These are phyloP conservation scores for Hiodon tergisus DNA, from an alignment of 2,113 vertebrate species.

Conservation along the genomic window DNA sequence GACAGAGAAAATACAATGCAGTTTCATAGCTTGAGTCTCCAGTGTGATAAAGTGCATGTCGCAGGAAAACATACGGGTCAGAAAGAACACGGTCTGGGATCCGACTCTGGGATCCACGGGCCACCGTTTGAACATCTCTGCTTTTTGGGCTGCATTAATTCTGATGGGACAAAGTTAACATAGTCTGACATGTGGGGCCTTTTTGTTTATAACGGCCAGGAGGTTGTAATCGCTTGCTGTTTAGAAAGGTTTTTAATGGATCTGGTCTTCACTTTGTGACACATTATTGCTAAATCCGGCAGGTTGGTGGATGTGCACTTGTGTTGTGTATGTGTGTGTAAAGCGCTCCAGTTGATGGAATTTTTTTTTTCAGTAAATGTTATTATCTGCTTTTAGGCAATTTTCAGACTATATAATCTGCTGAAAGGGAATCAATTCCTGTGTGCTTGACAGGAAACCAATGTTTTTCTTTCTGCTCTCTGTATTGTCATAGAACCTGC, in stretches of 20 bases:
- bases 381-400: conserved; percentile 18
- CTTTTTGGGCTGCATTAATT: conserved; percentile 13
- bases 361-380: conserved; percentile 16
- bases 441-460: conserved; percentile 13
- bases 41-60: too few species aligned
- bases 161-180: background rate
- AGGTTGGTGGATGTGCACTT: background rate
- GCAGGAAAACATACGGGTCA: too few species aligned
- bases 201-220: conserved; percentile 1
- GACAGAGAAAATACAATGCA: too few species aligned
- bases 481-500: background rate
- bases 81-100: too few species aligned
- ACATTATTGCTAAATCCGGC: background rate
- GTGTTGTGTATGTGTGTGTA: background rate
- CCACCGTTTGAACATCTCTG: background rate
- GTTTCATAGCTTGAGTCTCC: too few species aligned
- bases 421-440: conserved; percentile 1
- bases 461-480: conserved; percentile 2
- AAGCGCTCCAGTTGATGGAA: conserved; percentile 1
- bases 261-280: background rate
- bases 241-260: background rate
- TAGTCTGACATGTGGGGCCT: background rate
- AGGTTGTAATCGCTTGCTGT: conserved; percentile 15
- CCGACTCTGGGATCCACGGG: too few species aligned
- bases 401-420: conserved; percentile 12